Evolutionary conservation across 2,113 vertebrate species (phyloP).

Genomic region (Peromyscus maniculatus): DNA sequence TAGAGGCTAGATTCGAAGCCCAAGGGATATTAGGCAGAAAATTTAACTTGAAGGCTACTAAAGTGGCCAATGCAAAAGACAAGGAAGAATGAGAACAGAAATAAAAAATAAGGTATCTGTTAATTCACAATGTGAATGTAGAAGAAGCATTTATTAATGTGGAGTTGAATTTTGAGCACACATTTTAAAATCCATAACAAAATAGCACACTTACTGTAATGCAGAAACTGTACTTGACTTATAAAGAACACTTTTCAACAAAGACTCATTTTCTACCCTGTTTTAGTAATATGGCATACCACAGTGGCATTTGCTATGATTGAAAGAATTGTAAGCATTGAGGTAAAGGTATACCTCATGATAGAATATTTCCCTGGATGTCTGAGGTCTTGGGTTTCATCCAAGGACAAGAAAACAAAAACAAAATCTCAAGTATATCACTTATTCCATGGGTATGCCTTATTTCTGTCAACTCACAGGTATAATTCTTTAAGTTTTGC

Average conservation of each 20-base stretch:
- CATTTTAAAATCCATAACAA: background rate
- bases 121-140: background rate
- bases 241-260: background rate
- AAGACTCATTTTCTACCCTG: fast-evolving
- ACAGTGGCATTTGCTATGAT: background rate
- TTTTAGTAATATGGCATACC: background rate
- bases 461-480: background rate
- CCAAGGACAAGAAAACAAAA: background rate
- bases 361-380: background rate
- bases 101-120: background rate
- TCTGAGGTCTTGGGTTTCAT: background rate
- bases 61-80: background rate
- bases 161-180: background rate
- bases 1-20: background rate
- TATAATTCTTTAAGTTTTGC: background rate
- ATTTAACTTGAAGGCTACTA: background rate
- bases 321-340: background rate
- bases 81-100: background rate
- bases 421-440: background rate
- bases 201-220: background rate
- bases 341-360: background rate
- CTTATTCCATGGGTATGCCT: background rate
- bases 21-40: background rate
- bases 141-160: background rate
- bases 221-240: background rate